These are phyloP conservation scores for Camelus bactrianus DNA, from an alignment of 2,113 vertebrate genomes.

Conservation along the genomic window DNA sequence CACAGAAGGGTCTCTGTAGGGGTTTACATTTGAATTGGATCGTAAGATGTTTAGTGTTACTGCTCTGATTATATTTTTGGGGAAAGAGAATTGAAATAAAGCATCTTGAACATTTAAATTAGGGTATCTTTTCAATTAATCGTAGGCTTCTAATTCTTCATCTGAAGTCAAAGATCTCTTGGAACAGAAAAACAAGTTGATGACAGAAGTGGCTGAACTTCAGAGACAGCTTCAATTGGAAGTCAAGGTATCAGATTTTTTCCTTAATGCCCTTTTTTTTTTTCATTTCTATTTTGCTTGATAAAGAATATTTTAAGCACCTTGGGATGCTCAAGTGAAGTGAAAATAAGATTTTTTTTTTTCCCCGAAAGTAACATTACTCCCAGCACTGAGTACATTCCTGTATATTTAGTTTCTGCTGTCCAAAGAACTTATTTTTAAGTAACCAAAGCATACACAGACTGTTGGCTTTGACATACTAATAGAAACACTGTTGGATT, in stretches of 20 bases:
- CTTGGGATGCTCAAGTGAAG: constrained; percentile 13
- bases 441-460: not conserved
- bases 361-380: not conserved
- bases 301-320: constrained; percentile 2
- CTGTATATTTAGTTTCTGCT: not conserved
- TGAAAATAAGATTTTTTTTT: not conserved
- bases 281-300: not conserved
- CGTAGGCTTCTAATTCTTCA: constrained; percentile 88
- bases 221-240: constrained; percentile 92
- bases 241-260: constrained; percentile 87
- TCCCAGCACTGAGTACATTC: constrained; percentile 25
- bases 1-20: not conserved
- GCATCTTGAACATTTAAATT: constrained; percentile 36
- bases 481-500: not conserved
- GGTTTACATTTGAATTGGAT: not conserved
- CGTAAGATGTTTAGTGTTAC: not conserved
- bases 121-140: constrained; percentile 72
- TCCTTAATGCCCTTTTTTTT: not conserved
- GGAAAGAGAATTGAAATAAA: constrained; percentile 42
- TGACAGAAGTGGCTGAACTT: constrained; percentile 90
- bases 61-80: not conserved
- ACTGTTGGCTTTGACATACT: not conserved
- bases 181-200: constrained; percentile 93
- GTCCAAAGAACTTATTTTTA: not conserved
- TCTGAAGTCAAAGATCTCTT: constrained; percentile 91